These are phyloP conservation scores for Eristalis intricaria DNA, from an alignment of 2,888 invertebrate species.

Conservation along the genomic window DNA sequence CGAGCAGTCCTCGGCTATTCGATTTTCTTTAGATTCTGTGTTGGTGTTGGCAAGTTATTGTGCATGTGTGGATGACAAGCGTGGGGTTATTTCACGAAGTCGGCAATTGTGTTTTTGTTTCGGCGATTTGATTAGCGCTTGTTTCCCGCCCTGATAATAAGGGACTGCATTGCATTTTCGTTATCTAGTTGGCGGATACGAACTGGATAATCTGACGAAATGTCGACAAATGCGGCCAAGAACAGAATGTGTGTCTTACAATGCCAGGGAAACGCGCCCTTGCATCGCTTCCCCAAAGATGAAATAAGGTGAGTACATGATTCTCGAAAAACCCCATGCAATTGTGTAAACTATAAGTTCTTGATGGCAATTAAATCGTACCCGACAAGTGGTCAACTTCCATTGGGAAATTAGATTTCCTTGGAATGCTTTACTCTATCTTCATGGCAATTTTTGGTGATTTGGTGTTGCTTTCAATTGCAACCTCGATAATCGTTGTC, in stretches of 20 bases:
- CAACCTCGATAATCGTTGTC: too few relatives aligned
- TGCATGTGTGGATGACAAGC: background rate
- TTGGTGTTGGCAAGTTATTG: conserved; percentile 14
- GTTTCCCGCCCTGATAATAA: conserved; percentile 20
- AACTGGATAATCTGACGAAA: background rate
- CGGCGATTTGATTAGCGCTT: background rate
- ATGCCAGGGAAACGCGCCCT: background rate
- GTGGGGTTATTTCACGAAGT: background rate
- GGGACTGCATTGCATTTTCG: background rate
- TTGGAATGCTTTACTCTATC: background rate
- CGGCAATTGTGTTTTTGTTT: conserved; percentile 16
- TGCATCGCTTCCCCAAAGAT: conserved; percentile 50
- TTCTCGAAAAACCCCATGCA: background rate
- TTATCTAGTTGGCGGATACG: background rate
- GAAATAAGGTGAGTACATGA: conserved; percentile 44
- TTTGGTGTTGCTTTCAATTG: too few relatives aligned
- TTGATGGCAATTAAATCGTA: background rate
- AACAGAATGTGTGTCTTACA: conserved; percentile 29
- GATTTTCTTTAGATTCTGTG: conserved; percentile 8
- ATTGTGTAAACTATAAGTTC: background rate
- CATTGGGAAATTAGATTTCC: background rate
- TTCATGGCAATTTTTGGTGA: background rate
- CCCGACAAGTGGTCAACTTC: background rate
- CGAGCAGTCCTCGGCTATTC: background rate
- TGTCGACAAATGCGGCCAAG: background rate